Percentiles rank a stretch among this genome's conserved stretches.
Evolutionary conservation across 2,888 invertebrate genomes (phyloP).

Genomic region (Protophormia terraenovae): DNA sequence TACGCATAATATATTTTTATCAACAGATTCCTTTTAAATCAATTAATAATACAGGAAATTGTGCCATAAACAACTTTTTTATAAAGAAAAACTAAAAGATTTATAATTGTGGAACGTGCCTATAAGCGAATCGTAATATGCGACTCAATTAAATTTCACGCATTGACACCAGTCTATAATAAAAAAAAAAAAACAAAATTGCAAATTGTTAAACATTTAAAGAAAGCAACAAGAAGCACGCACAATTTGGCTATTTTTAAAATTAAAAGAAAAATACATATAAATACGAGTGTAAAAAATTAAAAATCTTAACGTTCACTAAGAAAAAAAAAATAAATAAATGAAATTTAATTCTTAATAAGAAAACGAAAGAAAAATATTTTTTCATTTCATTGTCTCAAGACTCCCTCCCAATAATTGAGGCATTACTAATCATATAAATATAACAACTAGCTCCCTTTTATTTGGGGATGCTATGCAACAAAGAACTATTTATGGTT

Average conservation of each 20-base stretch:
- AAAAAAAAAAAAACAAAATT: conserved; percentile 17
- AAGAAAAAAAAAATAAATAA: neutral
- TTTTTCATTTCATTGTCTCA: conserved; percentile 3
- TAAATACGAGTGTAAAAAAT: neutral
- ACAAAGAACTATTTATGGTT: neutral
- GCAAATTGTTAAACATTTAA: conserved; percentile 44
- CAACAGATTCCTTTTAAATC: neutral
- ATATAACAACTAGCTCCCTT: neutral
- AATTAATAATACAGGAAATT: conserved; percentile 44
- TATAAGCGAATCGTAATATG: conserved; percentile 49
- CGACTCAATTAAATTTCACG: conserved; percentile 66
- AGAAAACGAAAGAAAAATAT: neutral
- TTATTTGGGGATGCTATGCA: conserved; percentile 19
- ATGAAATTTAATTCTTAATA: conserved; percentile 28
- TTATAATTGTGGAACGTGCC: conserved; percentile 59
- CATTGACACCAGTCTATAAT: conserved; percentile 60
- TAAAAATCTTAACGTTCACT: neutral
- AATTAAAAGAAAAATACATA: conserved; percentile 26
- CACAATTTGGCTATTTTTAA: conserved; percentile 64
- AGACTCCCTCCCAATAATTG: conserved; percentile 14
- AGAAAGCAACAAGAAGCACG: conserved; percentile 52
- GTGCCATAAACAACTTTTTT: conserved; percentile 7
- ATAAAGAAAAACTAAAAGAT: conserved; percentile 18
- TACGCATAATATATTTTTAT: neutral
- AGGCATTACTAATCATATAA: conserved; percentile 8